A percentile compares a stretch with the other conserved stretches of the same genome.
Evolutionary conservation across 2,797 vertebrate species (phyloP).

Genomic region (Picus viridis): DNA sequence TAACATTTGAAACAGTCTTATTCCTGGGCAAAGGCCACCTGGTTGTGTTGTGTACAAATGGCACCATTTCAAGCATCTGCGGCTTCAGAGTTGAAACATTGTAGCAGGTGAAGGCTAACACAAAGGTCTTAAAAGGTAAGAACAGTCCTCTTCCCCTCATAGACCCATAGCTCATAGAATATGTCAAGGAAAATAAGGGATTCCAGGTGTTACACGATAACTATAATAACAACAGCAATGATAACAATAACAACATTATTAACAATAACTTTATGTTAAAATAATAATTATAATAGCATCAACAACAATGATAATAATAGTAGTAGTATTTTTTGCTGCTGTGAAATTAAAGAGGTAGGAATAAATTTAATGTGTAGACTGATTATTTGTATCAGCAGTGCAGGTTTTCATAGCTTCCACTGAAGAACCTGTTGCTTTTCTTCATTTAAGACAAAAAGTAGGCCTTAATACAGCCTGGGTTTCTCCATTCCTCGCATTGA

Average conservation of each 20-base stretch:
- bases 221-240: too few species aligned
- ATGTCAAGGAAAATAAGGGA: neutral
- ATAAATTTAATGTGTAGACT: neutral
- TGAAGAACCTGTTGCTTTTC: neutral
- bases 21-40: neutral
- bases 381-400: neutral
- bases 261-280: too few species aligned
- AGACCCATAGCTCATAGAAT: neutral
- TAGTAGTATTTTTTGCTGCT: neutral
- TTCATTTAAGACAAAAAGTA: neutral
- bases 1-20: neutral
- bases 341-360: neutral
- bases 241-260: too few species aligned
- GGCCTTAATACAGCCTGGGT: neutral
- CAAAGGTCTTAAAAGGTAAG: neutral
- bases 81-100: neutral
- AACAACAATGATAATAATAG: too few species aligned
- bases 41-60: fast-evolving
- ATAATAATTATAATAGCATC: too few species aligned
- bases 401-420: neutral
- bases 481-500: neutral
- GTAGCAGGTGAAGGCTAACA: neutral
- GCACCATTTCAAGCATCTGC: neutral
- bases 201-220: neutral
- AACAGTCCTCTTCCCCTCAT: neutral